A percentile compares a stretch with the other conserved stretches of the same genome.
Evolutionary conservation across 2,797 vertebrate species (phyloP).

Genomic region (Rhabdomys pumilio): DNA sequence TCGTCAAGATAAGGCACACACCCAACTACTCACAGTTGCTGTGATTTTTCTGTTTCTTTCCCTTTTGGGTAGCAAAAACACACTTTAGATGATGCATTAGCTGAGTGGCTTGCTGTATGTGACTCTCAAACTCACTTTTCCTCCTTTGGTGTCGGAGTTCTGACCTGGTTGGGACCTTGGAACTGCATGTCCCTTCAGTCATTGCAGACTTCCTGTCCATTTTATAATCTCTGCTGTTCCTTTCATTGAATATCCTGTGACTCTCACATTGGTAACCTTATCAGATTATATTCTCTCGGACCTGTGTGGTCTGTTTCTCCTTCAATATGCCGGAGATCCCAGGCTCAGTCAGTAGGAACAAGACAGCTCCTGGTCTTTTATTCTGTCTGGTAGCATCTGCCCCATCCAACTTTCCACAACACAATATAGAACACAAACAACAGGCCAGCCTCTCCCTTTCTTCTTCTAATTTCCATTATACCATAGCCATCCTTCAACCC

Average conservation of each 20-base stretch:
- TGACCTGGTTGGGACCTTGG: background rate
- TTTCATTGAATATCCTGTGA: background rate
- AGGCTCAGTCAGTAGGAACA: background rate
- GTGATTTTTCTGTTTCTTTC: background rate
- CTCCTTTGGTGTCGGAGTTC: background rate
- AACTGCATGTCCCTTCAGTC: rapidly evolving
- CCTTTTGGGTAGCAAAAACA: background rate
- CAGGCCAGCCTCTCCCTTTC: background rate
- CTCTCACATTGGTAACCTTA: background rate
- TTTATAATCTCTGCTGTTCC: background rate
- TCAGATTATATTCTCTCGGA: rapidly evolving
- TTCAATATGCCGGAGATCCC: background rate
- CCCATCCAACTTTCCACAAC: background rate
- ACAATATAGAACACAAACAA: too few relatives aligned
- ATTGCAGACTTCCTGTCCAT: background rate
- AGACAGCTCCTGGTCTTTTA: background rate
- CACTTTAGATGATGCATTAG: background rate
- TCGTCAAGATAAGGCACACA: background rate
- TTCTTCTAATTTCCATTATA: too few relatives aligned
- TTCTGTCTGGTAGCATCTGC: too few relatives aligned
- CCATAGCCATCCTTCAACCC: too few relatives aligned
- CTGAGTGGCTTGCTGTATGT: background rate
- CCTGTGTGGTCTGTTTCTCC: background rate
- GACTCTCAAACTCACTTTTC: background rate
- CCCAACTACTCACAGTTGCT: background rate